Evolutionary conservation across 2,113 vertebrate species (phyloP).

Genomic region (Pycnonotus jocosus): DNA sequence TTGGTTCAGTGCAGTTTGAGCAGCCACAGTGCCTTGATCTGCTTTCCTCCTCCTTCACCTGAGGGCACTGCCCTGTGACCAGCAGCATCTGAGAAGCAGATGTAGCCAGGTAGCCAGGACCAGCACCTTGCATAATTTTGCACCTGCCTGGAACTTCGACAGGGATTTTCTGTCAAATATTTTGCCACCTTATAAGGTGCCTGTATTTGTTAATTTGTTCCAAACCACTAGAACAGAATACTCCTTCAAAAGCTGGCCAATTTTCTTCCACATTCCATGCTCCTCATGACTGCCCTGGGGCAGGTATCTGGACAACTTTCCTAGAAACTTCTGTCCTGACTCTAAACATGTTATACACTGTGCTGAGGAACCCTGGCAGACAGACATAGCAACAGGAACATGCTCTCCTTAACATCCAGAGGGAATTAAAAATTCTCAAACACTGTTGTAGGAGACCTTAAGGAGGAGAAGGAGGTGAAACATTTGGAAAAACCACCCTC

Average conservation of each 20-base stretch:
- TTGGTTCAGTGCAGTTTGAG: no score
- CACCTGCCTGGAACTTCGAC: neutral
- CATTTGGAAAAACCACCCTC: neutral
- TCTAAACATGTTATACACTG: neutral
- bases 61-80: neutral
- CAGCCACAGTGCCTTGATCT: rapidly evolving
- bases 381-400: neutral
- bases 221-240: neutral
- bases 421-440: neutral
- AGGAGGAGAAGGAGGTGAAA: neutral
- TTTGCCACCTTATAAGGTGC: neutral
- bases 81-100: neutral
- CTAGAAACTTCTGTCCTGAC: neutral
- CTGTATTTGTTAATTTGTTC: neutral
- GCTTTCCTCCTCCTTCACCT: neutral
- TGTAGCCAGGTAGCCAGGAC: neutral
- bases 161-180: neutral
- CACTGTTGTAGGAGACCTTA: neutral
- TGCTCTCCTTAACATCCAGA: neutral
- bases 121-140: neutral
- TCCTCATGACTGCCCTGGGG: neutral
- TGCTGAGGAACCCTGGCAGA: neutral
- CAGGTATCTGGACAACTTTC: neutral
- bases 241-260: neutral
- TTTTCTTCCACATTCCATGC: neutral